A percentile compares a stretch with the other conserved stretches of the same genome.
Conservation (phyloP, 2,113 vertebrate species). For the Cepphus grylle region DNA sequence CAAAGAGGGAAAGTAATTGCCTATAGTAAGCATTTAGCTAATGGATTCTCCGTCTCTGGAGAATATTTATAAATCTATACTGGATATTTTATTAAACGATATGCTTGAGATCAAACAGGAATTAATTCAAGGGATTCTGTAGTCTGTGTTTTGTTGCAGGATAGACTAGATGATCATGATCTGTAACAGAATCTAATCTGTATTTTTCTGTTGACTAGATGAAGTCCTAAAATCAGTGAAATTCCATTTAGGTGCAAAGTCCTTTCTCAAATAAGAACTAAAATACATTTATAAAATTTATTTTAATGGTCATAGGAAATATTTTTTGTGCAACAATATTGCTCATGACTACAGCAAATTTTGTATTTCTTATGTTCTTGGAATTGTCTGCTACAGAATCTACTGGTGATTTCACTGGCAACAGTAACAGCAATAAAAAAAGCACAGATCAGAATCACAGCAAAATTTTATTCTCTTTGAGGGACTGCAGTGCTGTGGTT, state of each 20-base stretch:
- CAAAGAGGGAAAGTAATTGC: constrained; percentile 7
- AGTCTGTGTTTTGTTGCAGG: not conserved
- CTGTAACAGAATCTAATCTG: not conserved
- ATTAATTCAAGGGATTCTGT: not conserved
- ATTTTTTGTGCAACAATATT: not conserved
- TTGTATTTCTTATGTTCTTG: not conserved
- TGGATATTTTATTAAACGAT: not conserved
- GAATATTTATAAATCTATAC: constrained; percentile 37
- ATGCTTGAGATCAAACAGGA: not conserved
- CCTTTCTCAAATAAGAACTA: not conserved
- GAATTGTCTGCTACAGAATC: not conserved
- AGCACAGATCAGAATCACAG: not conserved
- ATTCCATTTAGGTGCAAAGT: not conserved
- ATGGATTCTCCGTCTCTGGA: not conserved
- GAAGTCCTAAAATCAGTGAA: not conserved
- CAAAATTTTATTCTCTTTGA: not conserved
- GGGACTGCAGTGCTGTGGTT: not conserved
- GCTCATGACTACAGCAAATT: not conserved
- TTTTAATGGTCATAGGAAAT: not conserved
- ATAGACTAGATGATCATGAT: not conserved
- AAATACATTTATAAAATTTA: not conserved
- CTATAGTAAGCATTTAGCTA: not conserved
- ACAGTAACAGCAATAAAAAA: not conserved
- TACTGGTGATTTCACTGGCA: not conserved
- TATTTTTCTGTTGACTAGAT: not conserved